Conservation (phyloP, 2,888 invertebrate genomes). For the Dascillus cervinus region DNA sequence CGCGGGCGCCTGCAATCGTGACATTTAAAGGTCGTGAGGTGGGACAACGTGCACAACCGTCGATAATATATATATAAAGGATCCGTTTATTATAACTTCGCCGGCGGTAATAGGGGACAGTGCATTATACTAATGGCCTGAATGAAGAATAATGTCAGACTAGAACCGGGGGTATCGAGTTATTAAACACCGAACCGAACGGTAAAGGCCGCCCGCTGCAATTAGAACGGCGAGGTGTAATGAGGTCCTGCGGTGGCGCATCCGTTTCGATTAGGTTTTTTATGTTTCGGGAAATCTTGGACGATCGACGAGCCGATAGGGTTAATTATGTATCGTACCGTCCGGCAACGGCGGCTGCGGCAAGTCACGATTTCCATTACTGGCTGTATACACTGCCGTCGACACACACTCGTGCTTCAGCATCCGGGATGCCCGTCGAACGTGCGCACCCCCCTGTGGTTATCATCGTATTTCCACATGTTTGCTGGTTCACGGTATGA, state of each 20-base stretch:
- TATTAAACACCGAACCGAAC: conserved; percentile 11
- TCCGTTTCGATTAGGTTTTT: neutral
- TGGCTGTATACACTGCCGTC: conserved; percentile 34
- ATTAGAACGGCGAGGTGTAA: conserved; percentile 7
- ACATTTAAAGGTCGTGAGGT: conserved; percentile 34
- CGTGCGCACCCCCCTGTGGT: conserved; percentile 25
- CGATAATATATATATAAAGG: conserved; percentile 13
- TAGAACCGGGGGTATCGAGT: conserved; percentile 13
- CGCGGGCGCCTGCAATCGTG: conserved; percentile 18
- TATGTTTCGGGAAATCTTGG: neutral
- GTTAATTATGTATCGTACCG: conserved; percentile 27
- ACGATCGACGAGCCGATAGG: conserved; percentile 22
- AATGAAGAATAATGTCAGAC: conserved; percentile 16
- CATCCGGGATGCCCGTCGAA: conserved; percentile 28
- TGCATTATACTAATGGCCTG: conserved; percentile 16
- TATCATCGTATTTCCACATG: conserved; percentile 25
- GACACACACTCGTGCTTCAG: conserved; percentile 30
- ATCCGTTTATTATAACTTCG: conserved; percentile 11
- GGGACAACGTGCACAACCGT: conserved; percentile 13
- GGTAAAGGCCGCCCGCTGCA: conserved; percentile 3
- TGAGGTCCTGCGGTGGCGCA: conserved; percentile 4
- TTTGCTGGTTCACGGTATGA: conserved; percentile 28
- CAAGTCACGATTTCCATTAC: conserved; percentile 39
- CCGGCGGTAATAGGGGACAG: conserved; percentile 13
- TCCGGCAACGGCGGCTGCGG: conserved; percentile 20